Percentiles rank a stretch among this genome's conserved stretches.
These are phyloP conservation scores for Crioceris asparagi DNA, from an alignment of 2,888 invertebrate genomes.

Conservation along the genomic window DNA sequence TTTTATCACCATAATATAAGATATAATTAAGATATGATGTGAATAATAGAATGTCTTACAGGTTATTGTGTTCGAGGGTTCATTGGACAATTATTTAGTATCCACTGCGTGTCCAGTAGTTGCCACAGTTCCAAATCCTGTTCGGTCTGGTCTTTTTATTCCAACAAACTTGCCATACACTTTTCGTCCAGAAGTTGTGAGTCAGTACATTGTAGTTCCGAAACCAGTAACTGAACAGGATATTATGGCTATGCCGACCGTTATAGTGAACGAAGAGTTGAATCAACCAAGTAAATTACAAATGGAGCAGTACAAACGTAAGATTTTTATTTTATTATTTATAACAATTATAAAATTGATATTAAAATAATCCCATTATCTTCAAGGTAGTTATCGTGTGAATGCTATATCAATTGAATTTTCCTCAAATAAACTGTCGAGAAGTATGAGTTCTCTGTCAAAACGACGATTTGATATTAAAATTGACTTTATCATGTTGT, in stretches of 20 bases:
- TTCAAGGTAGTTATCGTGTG: too few relatives aligned
- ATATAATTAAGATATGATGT: neutral
- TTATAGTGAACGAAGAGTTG: conserved; percentile 25
- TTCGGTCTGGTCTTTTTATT: conserved; percentile 2
- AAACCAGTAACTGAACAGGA: conserved; percentile 26
- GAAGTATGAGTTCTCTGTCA: too few relatives aligned
- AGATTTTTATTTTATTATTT: too few relatives aligned
- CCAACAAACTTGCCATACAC: neutral
- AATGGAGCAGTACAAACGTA: too few relatives aligned
- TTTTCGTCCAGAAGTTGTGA: neutral
- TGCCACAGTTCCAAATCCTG: conserved; percentile 2
- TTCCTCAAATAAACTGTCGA: too few relatives aligned
- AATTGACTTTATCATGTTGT: too few relatives aligned
- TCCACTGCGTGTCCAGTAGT: conserved; percentile 4
- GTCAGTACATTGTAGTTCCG: conserved; percentile 6
- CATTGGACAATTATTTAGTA: conserved; percentile 18
- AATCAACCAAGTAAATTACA: too few relatives aligned
- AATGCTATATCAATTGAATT: too few relatives aligned
- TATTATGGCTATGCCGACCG: conserved; percentile 33
- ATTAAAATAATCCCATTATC: too few relatives aligned
- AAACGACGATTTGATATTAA: too few relatives aligned
- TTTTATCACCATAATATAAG: too few relatives aligned
- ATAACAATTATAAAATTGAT: too few relatives aligned
- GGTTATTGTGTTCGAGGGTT: conserved; percentile 19
- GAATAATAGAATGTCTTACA: neutral